These are phyloP conservation scores for Euleptes europaea DNA, from an alignment of 2,113 vertebrate species.

Conservation along the genomic window DNA sequence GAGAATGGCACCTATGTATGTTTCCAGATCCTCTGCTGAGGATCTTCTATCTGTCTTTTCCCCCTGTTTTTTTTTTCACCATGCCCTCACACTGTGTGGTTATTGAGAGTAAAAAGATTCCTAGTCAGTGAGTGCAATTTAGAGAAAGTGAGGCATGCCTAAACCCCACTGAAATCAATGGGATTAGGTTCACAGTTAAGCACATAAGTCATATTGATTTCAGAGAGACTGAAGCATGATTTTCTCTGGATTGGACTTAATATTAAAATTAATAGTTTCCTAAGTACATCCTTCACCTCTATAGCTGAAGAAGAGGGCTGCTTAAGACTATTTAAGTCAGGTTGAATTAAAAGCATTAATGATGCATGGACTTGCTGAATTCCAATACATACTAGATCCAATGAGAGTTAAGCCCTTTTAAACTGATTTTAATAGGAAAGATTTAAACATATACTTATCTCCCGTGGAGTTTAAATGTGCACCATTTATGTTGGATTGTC, in stretches of 20 bases:
- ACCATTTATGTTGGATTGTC: no score
- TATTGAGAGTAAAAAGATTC: not conserved
- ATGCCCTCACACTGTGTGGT: not conserved
- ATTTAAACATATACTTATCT: not conserved
- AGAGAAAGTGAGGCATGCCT: not conserved
- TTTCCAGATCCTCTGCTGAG: no score
- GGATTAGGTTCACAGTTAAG: constrained; percentile 8
- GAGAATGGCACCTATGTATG: no score
- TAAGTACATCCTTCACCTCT: not conserved
- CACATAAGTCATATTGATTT: constrained; percentile 22
- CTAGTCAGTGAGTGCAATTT: not conserved
- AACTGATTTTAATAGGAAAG: not conserved
- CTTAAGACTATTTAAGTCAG: not conserved
- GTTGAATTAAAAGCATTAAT: constrained; percentile 28
- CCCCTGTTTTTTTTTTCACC: no score
- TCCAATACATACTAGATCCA: not conserved
- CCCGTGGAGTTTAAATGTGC: not conserved
- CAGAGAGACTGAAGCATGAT: constrained; percentile 8
- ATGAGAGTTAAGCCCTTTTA: not conserved
- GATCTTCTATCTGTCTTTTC: no score
- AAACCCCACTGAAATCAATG: constrained; percentile 4
- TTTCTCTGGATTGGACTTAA: not conserved
- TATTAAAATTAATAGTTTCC: constrained; percentile 9
- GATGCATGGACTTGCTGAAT: not conserved
- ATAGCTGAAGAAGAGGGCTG: not conserved